These are phyloP conservation scores for Mycalesis mineus DNA, from an alignment of 2,888 invertebrate species.

Conservation along the genomic window DNA sequence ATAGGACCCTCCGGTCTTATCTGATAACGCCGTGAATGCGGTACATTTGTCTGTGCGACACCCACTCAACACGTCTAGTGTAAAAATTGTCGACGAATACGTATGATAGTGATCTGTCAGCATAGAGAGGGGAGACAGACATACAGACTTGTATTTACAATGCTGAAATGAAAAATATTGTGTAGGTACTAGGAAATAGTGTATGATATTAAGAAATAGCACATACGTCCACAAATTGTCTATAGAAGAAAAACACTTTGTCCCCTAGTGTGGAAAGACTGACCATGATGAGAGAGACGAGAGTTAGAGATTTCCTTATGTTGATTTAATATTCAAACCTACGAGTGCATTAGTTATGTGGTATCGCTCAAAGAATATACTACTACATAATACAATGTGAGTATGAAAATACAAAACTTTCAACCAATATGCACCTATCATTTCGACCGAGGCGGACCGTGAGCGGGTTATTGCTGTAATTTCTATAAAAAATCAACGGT, in stretches of 20 bases:
- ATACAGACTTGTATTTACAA: constrained; percentile 19
- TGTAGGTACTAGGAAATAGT: not conserved
- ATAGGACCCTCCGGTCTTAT: constrained; percentile 67
- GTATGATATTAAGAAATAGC: too few relatives aligned
- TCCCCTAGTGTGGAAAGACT: too few relatives aligned
- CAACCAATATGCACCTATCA: constrained; percentile 57
- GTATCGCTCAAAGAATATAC: too few relatives aligned
- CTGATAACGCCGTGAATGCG: constrained; percentile 71
- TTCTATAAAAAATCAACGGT: constrained; percentile 73
- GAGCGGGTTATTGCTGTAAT: constrained; percentile 71
- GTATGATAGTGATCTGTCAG: constrained; percentile 71
- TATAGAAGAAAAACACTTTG: too few relatives aligned
- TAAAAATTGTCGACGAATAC: constrained; percentile 74
- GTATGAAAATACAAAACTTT: constrained; percentile 13
- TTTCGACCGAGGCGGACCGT: constrained; percentile 57
- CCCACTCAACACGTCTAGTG: constrained; percentile 66
- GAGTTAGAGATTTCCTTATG: too few relatives aligned
- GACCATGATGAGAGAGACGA: too few relatives aligned
- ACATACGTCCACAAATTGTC: too few relatives aligned
- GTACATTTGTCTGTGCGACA: constrained; percentile 72
- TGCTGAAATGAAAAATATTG: too few relatives aligned
- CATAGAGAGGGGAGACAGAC: constrained; percentile 41
- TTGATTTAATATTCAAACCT: too few relatives aligned
- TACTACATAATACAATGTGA: not conserved
- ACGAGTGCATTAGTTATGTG: too few relatives aligned